A percentile compares a stretch with the other conserved stretches of the same genome.
These are phyloP conservation scores for Trematomus loennbergii DNA, from an alignment of 2,113 vertebrate genomes.

Conservation along the genomic window DNA sequence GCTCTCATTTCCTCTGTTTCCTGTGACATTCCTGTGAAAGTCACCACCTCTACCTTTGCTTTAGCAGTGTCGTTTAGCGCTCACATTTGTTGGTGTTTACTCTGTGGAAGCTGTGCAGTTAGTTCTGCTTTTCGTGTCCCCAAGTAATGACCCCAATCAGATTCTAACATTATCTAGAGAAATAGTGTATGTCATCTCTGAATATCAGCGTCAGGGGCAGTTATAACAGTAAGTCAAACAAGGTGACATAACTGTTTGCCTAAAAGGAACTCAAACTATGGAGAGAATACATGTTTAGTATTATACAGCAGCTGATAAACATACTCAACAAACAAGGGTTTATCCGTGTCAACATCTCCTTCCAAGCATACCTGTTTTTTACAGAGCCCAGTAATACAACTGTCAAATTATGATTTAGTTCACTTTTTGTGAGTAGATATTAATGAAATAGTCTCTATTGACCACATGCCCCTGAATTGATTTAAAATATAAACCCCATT, in stretches of 20 bases:
- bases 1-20: not conserved
- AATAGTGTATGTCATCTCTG: conserved; percentile 15
- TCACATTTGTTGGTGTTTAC: not conserved
- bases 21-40: not conserved
- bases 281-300: not conserved
- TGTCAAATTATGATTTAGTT: too few relatives aligned
- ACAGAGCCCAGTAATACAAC: too few relatives aligned
- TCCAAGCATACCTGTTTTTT: too few relatives aligned
- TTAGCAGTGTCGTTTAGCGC: not conserved
- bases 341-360: too few relatives aligned
- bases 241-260: conserved; percentile 6
- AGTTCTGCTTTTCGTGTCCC: not conserved
- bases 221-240: conserved; percentile 11
- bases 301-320: not conserved
- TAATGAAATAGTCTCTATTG: too few relatives aligned
- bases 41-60: not conserved
- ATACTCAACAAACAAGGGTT: not conserved
- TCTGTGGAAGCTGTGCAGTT: not conserved
- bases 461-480: too few relatives aligned
- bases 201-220: not conserved
- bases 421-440: too few relatives aligned
- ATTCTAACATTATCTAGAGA: conserved; percentile 9
- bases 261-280: not conserved
- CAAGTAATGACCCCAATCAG: not conserved
- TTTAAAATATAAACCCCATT: too few relatives aligned